Evolutionary conservation across 2,113 vertebrate genomes (phyloP).

Genomic region (Isurus oxyrinchus): DNA sequence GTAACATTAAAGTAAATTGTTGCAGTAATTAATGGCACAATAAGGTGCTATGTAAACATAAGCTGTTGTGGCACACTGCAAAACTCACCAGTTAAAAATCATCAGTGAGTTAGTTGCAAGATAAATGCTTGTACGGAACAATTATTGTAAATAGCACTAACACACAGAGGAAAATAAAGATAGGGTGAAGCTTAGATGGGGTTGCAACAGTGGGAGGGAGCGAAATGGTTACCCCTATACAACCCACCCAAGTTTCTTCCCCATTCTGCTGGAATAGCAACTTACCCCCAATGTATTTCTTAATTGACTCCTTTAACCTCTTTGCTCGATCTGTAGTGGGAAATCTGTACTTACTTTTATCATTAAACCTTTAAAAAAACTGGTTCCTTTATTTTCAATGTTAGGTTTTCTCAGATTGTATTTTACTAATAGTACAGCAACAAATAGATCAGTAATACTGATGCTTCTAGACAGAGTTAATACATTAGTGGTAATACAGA

Average conservation of each 20-base stretch:
- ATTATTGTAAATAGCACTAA: too few species aligned
- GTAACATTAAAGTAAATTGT: neutral
- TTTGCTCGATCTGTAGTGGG: neutral
- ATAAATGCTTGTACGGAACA: neutral
- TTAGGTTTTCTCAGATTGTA: neutral
- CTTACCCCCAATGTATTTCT: neutral
- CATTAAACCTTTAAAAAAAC: neutral
- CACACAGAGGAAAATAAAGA: neutral
- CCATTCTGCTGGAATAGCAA: neutral
- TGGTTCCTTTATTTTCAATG: neutral
- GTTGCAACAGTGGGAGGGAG: neutral
- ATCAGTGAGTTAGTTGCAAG: neutral
- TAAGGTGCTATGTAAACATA: neutral
- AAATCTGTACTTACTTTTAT: neutral
- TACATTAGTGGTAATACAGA: too few species aligned
- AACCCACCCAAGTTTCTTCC: neutral
- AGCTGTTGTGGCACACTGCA: neutral
- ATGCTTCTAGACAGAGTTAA: too few species aligned
- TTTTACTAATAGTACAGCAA: neutral
- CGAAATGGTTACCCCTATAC: neutral
- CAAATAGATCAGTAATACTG: too few species aligned
- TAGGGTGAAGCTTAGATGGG: neutral
- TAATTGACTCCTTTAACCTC: neutral
- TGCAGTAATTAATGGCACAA: too few species aligned
- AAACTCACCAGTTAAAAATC: neutral